Evolutionary conservation across 30 jellyfish, hydroid and myxozoan species (phyloP), one percentile per base, ranked within the genome.

Genomic region (Sanderia malayensis): DNA sequence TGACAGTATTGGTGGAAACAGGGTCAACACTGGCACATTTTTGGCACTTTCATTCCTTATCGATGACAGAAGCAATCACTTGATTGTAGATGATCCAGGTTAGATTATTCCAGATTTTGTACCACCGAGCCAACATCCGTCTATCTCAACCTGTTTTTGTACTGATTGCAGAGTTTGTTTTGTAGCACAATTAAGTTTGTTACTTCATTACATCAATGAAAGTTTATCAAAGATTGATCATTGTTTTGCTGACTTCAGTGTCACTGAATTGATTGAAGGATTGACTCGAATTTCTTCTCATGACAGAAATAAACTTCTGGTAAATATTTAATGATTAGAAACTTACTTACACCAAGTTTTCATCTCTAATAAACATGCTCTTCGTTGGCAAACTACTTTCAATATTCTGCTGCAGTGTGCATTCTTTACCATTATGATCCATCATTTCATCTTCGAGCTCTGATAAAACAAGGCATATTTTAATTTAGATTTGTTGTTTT

Each of bases 1-100:
- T 2, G 95, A 74, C n/a, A 55, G 26, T 70, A 81, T 80, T 58
- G 94, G 85, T 44, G 96, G 94, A 31, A 88, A 79, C 83, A 72
- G 89, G 29, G 92, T 82, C 27, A 82, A 82, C 55, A 87, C 79
- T 26, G 83, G 94, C 26, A 59, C 79, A 2, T 33, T 87, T 68
- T 47, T 87, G 92, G 77, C 92, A 0, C 82, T 87, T 21, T 87
- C 96, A 6, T 81, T 73, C 63, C 73, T 87, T 20, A 57, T 81
- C 37, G 96, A 87, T 74, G 94, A 87, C 63, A 80, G 87, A 61
- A 87, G 72, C 46, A 73, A 87, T 61, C 95, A 87, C 7, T 4
- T 73, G 46, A 80, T 87, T 46, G 37, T 86, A 13, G 19, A 44
- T 4, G 93, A 80, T 58, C 85, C 93, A 46, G 84, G 92, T 62